Evolutionary conservation across 23 tunicate species (phyloP), one percentile per base, ranked within the genome.

Genomic region (Halocynthia aurantium): DNA sequence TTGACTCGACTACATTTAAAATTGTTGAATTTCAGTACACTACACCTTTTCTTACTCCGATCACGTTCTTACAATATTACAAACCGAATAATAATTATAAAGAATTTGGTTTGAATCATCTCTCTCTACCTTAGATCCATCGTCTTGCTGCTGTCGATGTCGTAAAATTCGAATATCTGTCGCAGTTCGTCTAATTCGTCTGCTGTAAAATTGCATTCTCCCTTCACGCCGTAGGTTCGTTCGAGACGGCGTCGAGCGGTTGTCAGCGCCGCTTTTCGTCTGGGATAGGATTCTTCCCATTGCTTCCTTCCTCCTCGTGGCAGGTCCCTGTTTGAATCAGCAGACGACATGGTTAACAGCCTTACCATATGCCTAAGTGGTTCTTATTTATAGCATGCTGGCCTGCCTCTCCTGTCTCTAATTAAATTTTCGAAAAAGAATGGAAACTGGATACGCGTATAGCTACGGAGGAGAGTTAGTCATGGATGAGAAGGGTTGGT

Each of bases 131-230:
- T 80, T 6, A 89, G 75, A 62, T 89, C 77, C 88, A 89, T 89
- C 7, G 83, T 80, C 52, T 89, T 89, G 82, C 67, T 78, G 79
- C 81, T 84, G 75, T 83, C 85, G 5, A 83, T 70, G 67, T 89
- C 96, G 51, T 89, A 89, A 69, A 84, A 89, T 40, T 89, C 96
- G 84, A 89, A 89, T 8, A 89, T 75, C 69, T 89, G 88, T 22
- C 96, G 82, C 58, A 89, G 67, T 18, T 89, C 96, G 64, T 84
- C 96, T 0, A 89, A 15, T 63, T 89, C 96, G 6, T 80, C 85
- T 10, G 79, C 15, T 2, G 77, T 80, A 53, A 89, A 84, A 8
- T 80, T 83, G 8, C 67, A 57, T 12, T 66, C 68, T 21, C 75
- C 22, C 51, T 76, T 76, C 50, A 75, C 15, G 10, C 86, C 88